These are phyloP conservation scores for Rhadina sibilatrix DNA, from an alignment of 2,113 vertebrate genomes.

Conservation along the genomic window DNA sequence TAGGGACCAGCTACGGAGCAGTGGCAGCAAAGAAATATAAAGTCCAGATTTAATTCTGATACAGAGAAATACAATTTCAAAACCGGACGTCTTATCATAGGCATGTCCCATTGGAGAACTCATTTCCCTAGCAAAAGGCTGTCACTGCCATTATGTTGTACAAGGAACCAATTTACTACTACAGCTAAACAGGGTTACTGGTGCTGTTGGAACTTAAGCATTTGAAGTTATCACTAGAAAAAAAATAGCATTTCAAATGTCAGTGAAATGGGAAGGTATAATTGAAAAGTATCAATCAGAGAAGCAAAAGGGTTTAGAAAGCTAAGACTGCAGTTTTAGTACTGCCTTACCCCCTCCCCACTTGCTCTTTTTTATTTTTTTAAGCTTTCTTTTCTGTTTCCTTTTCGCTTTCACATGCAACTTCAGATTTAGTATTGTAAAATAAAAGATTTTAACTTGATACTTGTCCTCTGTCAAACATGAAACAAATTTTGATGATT, in stretches of 20 bases:
- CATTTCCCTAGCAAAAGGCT: conserved; percentile 99
- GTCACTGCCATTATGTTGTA: conserved; percentile 98
- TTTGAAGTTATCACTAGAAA: conserved; percentile 92
- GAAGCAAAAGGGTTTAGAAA: conserved; percentile 83
- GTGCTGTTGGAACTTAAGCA: conserved; percentile 93
- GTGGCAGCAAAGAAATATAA: conserved; percentile 95
- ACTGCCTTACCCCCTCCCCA: not conserved
- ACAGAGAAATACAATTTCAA: conserved; percentile 99
- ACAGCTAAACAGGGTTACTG: conserved; percentile 95
- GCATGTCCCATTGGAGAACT: conserved; percentile 96
- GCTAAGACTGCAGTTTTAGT: conserved; percentile 67
- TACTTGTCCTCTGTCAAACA: not conserved
- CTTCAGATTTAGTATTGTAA: conserved; percentile 9
- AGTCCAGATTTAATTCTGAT: conserved; percentile 99
- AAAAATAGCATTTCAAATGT: conserved; percentile 98
- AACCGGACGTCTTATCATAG: conserved; percentile 97
- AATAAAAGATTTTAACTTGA: conserved; percentile 25
- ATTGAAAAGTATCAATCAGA: conserved; percentile 99
- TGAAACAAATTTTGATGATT: not conserved
- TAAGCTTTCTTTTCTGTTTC: not conserved
- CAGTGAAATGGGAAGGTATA: conserved; percentile 92
- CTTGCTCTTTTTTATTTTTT: not conserved
- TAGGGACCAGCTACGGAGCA: conserved; percentile 83
- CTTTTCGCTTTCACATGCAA: not conserved
- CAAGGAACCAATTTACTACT: conserved; percentile 99